Evolutionary conservation across 2,797 vertebrate genomes (phyloP), one percentile per base, ranked within the genome.

Genomic region (Parauchenoglanis punctatus): DNA sequence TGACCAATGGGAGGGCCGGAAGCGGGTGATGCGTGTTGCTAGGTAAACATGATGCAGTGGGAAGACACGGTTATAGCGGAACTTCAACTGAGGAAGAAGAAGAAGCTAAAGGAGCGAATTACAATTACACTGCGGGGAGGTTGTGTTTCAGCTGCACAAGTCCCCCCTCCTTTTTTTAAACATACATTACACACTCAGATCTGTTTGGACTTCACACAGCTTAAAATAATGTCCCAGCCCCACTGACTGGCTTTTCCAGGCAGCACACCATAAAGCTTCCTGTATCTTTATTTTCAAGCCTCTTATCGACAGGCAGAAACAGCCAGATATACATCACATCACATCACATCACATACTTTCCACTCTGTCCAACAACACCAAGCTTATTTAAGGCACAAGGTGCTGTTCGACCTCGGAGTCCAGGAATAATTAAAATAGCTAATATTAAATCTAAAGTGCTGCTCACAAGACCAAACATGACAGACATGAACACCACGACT

Each of bases 1-100:
- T 96, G 96, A 95, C 97, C 97, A 98, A 98, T 98, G 95, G 94
- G 93, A 96, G 94, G 92, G 93, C 96, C 95, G 92, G 94, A 94
- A 94, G 96, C 95, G 96, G 96, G 96, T 97, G 97, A 97, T 96
- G 97, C 96, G 96, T 97, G 97, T 96, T 95, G 93, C 97, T 97
- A 96, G 97, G 97, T 96, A 97, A 97, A 95, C 96, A 96, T 96
- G 96, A 97, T 97, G 96, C 96, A 94, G 95, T 96, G 96, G 96
- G 94, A 96, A 96, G 96, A 97, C 96, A 96, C 95, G 94, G 95
- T 89, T 85, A 23, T 46, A 95, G 94, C 96, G 95, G 97, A 97
- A 97, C 97, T 97, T 94, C 63, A 93, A 94, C 94, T 94, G 95
- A 94, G 95, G 95, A 90, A 91, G 91, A 87, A 88, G 90, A 61